Evolutionary conservation across 2,113 vertebrate genomes (phyloP).

Genomic region (Mirza zaza): DNA sequence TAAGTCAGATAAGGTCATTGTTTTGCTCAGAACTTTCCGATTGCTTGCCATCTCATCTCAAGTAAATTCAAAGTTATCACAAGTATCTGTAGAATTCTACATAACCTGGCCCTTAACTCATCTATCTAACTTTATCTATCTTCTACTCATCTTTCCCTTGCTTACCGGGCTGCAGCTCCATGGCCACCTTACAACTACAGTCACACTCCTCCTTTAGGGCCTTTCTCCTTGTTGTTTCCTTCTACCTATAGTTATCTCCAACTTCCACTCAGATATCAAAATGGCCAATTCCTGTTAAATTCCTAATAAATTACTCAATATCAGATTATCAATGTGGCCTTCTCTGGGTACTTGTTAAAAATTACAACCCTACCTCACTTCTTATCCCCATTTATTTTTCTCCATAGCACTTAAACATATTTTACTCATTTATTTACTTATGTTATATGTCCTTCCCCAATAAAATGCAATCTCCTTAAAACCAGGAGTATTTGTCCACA

Average conservation of each 20-base stretch:
- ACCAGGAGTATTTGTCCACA: neutral
- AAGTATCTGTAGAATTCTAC: neutral
- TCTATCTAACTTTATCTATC: neutral
- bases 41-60: neutral
- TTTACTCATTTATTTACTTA: neutral
- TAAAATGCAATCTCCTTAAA: neutral
- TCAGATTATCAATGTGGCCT: neutral
- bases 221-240: neutral
- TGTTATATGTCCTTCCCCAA: neutral
- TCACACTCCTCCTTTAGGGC: neutral
- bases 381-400: neutral
- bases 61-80: neutral
- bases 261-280: neutral
- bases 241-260: neutral
- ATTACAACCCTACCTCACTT: neutral
- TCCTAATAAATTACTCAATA: neutral
- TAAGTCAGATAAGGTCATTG: neutral
- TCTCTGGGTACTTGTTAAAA: neutral
- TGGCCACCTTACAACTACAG: neutral
- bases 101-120: neutral
- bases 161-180: neutral
- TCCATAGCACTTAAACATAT: neutral
- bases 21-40: neutral
- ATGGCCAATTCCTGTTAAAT: neutral
- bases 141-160: neutral